Evolutionary conservation across 1,140 invertebrate species (phyloP).

Genomic region (Bombus ignitus): DNA sequence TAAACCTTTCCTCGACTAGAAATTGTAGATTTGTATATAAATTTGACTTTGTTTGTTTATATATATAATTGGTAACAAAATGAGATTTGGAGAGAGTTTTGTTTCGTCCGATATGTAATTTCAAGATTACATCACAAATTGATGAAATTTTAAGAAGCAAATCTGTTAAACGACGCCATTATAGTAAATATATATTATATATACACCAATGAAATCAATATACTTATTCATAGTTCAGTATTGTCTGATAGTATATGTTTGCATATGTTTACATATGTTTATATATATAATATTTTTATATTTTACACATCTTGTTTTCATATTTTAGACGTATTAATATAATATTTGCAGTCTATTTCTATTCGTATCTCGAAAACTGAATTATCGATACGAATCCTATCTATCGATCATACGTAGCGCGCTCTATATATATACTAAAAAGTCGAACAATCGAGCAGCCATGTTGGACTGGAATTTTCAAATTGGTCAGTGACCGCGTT

Average conservation of each 20-base stretch:
- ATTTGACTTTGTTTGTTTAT: background rate
- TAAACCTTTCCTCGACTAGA: too few species aligned
- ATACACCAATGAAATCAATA: background rate
- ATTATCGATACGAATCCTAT: constrained; percentile 10
- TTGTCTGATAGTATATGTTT: background rate
- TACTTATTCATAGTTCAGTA: background rate
- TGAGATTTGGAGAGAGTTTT: background rate
- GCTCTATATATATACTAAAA: background rate
- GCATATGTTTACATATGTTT: background rate
- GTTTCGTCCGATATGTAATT: background rate
- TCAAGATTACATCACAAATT: background rate
- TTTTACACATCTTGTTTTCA: background rate
- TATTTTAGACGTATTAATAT: background rate
- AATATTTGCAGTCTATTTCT: background rate
- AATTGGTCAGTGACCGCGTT: background rate
- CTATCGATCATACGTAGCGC: background rate
- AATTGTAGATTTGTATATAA: background rate
- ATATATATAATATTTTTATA: background rate
- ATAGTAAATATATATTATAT: background rate
- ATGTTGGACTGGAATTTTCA: constrained; percentile 2
- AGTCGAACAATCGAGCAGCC: background rate
- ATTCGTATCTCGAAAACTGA: background rate
- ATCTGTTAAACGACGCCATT: background rate
- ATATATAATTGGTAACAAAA: background rate
- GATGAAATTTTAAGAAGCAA: background rate